phyloP scores from a whole-genome alignment of 1,140 invertebrate species.

The Cydia pomonella region DNA sequence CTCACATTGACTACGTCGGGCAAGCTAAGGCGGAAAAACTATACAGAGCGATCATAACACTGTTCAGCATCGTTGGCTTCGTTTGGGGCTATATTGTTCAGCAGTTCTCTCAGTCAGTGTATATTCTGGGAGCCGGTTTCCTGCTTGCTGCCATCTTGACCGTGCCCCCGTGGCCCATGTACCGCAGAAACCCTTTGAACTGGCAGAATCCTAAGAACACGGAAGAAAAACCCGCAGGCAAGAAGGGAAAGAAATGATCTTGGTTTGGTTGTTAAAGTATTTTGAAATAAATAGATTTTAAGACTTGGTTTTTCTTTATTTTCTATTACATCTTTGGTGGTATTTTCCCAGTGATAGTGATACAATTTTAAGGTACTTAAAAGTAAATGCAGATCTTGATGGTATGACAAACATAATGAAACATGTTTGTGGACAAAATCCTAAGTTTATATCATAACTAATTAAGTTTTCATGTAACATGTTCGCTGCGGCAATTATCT shows the following conservation, averaged over 20 bases:
- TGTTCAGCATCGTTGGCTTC: slow-evolving; percentile 94
- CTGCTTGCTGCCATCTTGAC: slow-evolving; percentile 91
- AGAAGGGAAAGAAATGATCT: slow-evolving; percentile 69
- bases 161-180: slow-evolving; percentile 96
- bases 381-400: neutral
- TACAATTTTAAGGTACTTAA: neutral
- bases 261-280: slow-evolving; percentile 23
- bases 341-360: neutral
- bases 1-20: slow-evolving; percentile 90
- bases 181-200: slow-evolving; percentile 91
- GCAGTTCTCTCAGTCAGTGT: slow-evolving; percentile 97
- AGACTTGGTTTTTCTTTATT: slow-evolving; percentile 22
- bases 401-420: no score
- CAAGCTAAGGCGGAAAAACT: slow-evolving; percentile 93
- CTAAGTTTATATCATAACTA: no score
- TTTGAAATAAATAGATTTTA: slow-evolving; percentile 43
- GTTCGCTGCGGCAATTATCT: no score
- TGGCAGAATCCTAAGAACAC: slow-evolving; percentile 89
- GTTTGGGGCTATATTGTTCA: slow-evolving; percentile 96
- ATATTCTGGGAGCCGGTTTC: slow-evolving; percentile 95
- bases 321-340: slow-evolving; percentile 3
- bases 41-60: slow-evolving; percentile 92
- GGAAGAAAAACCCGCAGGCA: slow-evolving; percentile 69
- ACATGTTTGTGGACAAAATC: no score
- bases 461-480: no score